Evolutionary conservation across 1,140 invertebrate genomes (phyloP), one percentile per base, ranked within the genome.

Genomic region (Homarus americanus): DNA sequence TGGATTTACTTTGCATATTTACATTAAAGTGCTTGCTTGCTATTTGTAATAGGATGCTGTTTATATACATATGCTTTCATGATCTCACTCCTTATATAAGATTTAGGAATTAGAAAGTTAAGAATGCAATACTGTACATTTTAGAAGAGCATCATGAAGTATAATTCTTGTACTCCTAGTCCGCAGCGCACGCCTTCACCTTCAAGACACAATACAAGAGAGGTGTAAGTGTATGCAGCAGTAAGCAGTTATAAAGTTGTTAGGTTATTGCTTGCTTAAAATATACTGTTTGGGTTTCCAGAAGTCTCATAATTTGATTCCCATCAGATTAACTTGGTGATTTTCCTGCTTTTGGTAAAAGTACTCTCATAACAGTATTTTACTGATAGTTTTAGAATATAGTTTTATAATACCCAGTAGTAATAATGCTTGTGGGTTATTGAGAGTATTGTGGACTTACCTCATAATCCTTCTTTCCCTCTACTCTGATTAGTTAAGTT

Each of bases 151-250:
- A 15, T 66, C 41, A 20, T 44, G n/a, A 49, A 80, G 24, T 44
- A 28, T 41, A 76, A 80, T 49, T 49, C 28, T 80, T 49, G 24
- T 49, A 80, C 41, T 49, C 78, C 40, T 80, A 80, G 78, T 80
- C 78, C 78, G 20, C 78, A 80, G 24, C 78, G 78, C 78, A 80
- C n/a, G 78, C 53, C 78, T 4, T 80, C 78, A 41, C 41, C 63
- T 69, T 69, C 78, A 49, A 41, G 78, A 41, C 78, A 80, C 78
- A 53, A 7, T n/a, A n/a, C 4, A 49, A 41, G 20, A 80, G 40
- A 80, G 78, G 38, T 80, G 78, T 80, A 80, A 80, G 78, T 80
- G 78, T 49, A 49, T 24, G 38, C 17, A 20, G 36, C 7, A 44
- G 73, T 20, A 28, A 69, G 2, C 5, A 69, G 63, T 32, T 34